Base-by-base conservation (phyloP, 2,113 vertebrate species). In the Sphyrna mokarran region DNA sequence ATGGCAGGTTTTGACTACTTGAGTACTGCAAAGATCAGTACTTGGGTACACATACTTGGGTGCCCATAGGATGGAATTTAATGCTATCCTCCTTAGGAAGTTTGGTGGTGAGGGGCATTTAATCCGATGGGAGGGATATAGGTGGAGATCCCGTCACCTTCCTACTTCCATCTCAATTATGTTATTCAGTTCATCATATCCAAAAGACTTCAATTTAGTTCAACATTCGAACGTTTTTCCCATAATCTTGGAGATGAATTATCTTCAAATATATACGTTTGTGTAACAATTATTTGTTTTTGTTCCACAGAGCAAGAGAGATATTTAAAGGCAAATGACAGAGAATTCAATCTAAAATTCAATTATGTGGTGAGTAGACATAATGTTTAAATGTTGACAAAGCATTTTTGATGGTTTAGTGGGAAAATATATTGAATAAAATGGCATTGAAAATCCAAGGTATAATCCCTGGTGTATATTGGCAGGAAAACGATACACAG, bases 251-350 rank as follows among this genome's bases (percentile, higher is more conserved):
- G 14, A 83, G 37, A 20, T n/a, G 66, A 61, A 29, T 29, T 54
- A 1, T 89, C 89, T 63, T 91, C 89, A 37, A 91, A 13, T 93
- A 3, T 7, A 93, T 40, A 33, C 54, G 14, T 18, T 43, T 89
- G 23, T 68, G 26, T 89, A 69, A 87, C 26, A 89, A 22, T n/a
- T 63, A 14, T 85, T 90, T 70, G n/a, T 6, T 80, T 48, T 94
- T 95, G 43, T 33, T 70, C 94, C 29, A 13, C 96, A 99, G 98
- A 98, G 97, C 97, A 97, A 96, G 97, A 98, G 95, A 98, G 99
- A 96, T 96, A 96, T 89, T 97, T 99, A 63, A 97, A 97, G 96
- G 98, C 98, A 20, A 99, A 99, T 93, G 98, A 99, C 96, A 97
- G 98, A 66, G 96, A 97, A 96, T 98, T 98, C 96, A 99, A 98